phyloP scores from a whole-genome alignment of 2,113 vertebrate species.

The Symphodus melops region DNA sequence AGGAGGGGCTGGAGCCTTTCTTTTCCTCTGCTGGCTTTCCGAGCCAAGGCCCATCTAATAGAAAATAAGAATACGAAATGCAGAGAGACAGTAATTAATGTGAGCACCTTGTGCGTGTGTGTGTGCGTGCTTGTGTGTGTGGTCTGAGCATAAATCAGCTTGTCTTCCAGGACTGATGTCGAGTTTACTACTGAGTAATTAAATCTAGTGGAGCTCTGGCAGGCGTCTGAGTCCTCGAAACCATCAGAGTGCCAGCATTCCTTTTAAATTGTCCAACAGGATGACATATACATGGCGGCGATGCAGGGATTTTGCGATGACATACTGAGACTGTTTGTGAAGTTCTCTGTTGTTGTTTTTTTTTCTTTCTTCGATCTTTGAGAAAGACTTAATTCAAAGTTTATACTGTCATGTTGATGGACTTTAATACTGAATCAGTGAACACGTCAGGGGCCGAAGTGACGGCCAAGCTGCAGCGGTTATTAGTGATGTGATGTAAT shows the following conservation, averaged over 20 bases:
- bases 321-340: slow-evolving; percentile 3
- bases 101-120: slow-evolving; percentile 37
- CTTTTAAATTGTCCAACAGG: slow-evolving; percentile 61
- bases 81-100: slow-evolving; percentile 39
- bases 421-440: background rate
- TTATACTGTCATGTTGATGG: slow-evolving; percentile 9
- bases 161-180: slow-evolving; percentile 49
- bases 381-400: slow-evolving; percentile 11
- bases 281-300: slow-evolving; percentile 39
- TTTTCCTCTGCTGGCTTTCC: slow-evolving; percentile 89
- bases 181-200: slow-evolving; percentile 67
- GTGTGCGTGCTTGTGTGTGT: slow-evolving; percentile 21
- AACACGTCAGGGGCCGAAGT: slow-evolving; percentile 8
- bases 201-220: slow-evolving; percentile 69
- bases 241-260: slow-evolving; percentile 56
- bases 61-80: slow-evolving; percentile 36
- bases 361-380: slow-evolving; percentile 26
- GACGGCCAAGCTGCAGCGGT: background rate
- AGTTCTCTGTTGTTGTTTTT: background rate
- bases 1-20: slow-evolving; percentile 89
- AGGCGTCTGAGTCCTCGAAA: slow-evolving; percentile 37
- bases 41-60: slow-evolving; percentile 84
- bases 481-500: background rate
- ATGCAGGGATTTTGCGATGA: slow-evolving; percentile 28
- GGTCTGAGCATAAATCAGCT: slow-evolving; percentile 59